A percentile compares a stretch with the other conserved stretches of the same genome.
phyloP scores from a whole-genome alignment of 2,797 vertebrate genomes.

The Chaetodon trifasciatus region DNA sequence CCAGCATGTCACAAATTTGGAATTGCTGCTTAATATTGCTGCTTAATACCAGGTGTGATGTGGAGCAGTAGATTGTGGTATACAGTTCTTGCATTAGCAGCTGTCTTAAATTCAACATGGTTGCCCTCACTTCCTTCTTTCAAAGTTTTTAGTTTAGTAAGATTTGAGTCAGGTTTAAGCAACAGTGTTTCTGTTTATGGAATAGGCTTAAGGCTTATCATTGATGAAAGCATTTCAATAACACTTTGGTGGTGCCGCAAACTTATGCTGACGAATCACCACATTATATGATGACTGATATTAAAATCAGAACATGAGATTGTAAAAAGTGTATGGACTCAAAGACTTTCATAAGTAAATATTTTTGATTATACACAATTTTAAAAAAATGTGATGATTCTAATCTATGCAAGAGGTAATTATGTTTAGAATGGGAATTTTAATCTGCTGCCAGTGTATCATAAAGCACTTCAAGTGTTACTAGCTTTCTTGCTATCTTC shows the following conservation, averaged over 20 bases:
- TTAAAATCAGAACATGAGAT: neutral
- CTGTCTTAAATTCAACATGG: neutral
- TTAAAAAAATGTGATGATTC: too few species aligned
- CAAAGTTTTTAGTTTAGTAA: neutral
- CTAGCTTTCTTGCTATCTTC: neutral
- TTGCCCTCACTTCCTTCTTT: neutral
- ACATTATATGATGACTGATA: neutral
- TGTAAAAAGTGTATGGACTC: neutral
- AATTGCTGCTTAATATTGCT: neutral
- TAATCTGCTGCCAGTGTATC: constrained; percentile 5
- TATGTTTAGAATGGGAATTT: neutral
- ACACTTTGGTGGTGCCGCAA: neutral
- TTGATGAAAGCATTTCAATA: neutral
- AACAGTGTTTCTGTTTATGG: neutral
- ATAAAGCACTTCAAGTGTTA: constrained; percentile 30
- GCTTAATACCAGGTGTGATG: neutral
- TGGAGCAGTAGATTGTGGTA: neutral
- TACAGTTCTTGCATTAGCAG: neutral
- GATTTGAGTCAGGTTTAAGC: neutral
- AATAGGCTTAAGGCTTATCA: neutral
- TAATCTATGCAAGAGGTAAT: constrained; percentile 14
- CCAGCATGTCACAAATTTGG: neutral
- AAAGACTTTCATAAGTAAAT: neutral
- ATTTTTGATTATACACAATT: neutral
- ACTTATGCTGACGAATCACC: neutral